phyloP scores from a whole-genome alignment of 2,888 invertebrate genomes.

The Drosophila helvetica region DNA sequence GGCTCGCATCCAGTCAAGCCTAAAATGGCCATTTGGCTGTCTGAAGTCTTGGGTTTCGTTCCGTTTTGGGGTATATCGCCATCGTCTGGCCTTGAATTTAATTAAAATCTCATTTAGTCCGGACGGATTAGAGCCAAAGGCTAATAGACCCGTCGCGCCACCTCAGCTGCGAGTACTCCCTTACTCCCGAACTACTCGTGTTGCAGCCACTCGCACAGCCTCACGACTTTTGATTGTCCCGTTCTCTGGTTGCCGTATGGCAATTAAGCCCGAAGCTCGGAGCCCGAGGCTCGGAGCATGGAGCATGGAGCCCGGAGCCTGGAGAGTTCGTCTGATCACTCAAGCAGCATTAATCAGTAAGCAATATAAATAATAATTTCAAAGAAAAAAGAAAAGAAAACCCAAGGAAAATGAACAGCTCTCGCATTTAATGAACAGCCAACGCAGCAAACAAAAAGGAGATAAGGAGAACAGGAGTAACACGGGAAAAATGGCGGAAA shows the following conservation, averaged over 20 bases:
- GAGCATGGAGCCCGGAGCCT: slow-evolving; percentile 4
- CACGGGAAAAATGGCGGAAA: background rate
- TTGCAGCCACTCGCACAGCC: slow-evolving; percentile 16
- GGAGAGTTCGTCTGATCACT: slow-evolving; percentile 5
- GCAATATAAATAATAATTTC: slow-evolving; percentile 66
- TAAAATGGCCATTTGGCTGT: slow-evolving; percentile 26
- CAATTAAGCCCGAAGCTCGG: slow-evolving; percentile 46
- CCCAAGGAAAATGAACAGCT: background rate
- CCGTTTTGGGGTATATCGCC: slow-evolving; percentile 31
- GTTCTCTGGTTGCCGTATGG: slow-evolving; percentile 36
- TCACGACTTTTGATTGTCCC: slow-evolving; percentile 45
- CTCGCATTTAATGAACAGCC: background rate
- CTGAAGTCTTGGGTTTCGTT: slow-evolving; percentile 18
- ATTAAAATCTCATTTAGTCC: slow-evolving; percentile 79
- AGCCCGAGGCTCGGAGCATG: background rate
- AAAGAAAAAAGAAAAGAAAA: slow-evolving; percentile 34
- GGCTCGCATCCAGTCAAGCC: slow-evolving; percentile 40
- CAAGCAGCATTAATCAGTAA: slow-evolving; percentile 55
- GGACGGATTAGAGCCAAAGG: slow-evolving; percentile 46
- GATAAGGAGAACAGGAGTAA: background rate
- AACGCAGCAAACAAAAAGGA: slow-evolving; percentile 5
- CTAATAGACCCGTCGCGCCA: slow-evolving; percentile 42
- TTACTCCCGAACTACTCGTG: slow-evolving; percentile 6
- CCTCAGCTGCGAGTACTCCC: background rate
- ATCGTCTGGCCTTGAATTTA: slow-evolving; percentile 71